Conservation (phyloP, 2,888 invertebrate genomes). For the Strigamia transsilvanica region DNA sequence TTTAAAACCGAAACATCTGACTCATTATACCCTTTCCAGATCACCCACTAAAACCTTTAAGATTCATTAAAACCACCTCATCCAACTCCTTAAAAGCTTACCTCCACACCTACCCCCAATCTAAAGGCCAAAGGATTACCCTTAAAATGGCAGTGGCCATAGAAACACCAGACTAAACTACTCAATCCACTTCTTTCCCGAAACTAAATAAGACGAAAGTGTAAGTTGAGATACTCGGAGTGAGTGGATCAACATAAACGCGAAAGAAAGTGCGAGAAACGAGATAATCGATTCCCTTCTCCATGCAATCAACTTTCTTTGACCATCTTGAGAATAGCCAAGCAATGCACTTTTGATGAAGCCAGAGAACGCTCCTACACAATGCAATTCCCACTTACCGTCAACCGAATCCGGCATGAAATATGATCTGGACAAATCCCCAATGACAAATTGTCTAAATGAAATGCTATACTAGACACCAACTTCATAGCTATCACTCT, state of each 20-base stretch:
- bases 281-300: constrained; percentile 20
- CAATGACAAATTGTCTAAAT: constrained; percentile 22
- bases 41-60: neutral
- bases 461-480: neutral
- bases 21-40: neutral
- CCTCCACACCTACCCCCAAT: neutral
- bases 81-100: constrained; percentile 8
- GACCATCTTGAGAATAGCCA: constrained; percentile 6
- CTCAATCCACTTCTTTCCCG: neutral
- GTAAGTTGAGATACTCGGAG: neutral
- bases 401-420: neutral
- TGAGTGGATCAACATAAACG: neutral
- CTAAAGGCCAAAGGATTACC: constrained; percentile 4
- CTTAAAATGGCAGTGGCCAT: constrained; percentile 22
- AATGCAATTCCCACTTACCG: neutral
- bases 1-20: neutral
- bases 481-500: neutral
- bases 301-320: constrained; percentile 16
- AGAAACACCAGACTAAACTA: constrained; percentile 1
- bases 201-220: neutral
- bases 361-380: neutral
- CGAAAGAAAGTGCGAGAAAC: neutral
- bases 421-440: constrained; percentile 29
- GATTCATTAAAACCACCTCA: neutral
- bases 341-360: neutral